Evolutionary conservation across 1,140 invertebrate species (phyloP).

Genomic region (Mya arenaria): DNA sequence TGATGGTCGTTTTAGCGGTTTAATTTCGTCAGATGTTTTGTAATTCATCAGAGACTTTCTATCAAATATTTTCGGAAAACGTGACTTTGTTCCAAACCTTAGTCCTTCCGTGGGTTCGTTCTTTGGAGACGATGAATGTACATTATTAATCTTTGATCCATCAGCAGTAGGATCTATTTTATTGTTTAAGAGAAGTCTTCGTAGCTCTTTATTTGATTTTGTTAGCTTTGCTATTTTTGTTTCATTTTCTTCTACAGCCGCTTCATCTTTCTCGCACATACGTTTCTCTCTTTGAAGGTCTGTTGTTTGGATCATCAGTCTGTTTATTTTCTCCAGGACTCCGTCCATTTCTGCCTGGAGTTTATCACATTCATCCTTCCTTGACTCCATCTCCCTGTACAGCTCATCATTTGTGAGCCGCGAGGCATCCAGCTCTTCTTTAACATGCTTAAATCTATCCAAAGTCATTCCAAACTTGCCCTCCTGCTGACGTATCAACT

Average conservation of each 20-base stretch:
- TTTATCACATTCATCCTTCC: slow-evolving; percentile 53
- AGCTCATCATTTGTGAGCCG: slow-evolving; percentile 32
- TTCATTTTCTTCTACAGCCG: slow-evolving; percentile 27
- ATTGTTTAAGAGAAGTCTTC: slow-evolving; percentile 22
- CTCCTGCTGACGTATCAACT: slow-evolving; percentile 31
- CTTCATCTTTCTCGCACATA: neutral
- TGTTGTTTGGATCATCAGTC: slow-evolving; percentile 1
- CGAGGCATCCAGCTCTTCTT: slow-evolving; percentile 6
- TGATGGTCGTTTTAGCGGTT: neutral
- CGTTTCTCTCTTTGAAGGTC: slow-evolving; percentile 32
- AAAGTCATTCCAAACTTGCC: slow-evolving; percentile 30
- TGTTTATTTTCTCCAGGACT: slow-evolving; percentile 30
- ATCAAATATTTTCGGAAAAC: neutral
- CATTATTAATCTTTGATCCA: neutral
- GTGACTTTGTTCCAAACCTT: neutral
- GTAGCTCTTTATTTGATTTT: slow-evolving; percentile 43
- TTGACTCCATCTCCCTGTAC: slow-evolving; percentile 34
- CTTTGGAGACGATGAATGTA: neutral
- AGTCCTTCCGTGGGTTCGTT: neutral
- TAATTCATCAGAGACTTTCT: slow-evolving; percentile 24
- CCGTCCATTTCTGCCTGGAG: slow-evolving; percentile 29
- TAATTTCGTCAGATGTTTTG: neutral
- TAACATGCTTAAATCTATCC: slow-evolving; percentile 25
- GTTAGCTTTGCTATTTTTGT: slow-evolving; percentile 1
- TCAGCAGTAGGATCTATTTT: slow-evolving; percentile 42